Evolutionary conservation across 1,140 invertebrate species (phyloP).

Genomic region (Geopemphigus sp.): DNA sequence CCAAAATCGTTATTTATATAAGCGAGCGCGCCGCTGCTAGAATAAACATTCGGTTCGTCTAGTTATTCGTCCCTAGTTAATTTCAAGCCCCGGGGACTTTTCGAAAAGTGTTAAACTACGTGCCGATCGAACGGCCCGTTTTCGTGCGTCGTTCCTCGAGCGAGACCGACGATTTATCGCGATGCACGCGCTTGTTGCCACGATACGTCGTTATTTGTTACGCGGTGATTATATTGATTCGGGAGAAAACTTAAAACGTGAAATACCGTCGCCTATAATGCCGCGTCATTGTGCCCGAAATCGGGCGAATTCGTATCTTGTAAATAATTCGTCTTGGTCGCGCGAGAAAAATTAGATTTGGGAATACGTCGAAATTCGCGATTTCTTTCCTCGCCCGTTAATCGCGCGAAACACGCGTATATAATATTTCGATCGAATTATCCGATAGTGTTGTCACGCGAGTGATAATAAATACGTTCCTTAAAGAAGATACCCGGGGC

Average conservation of each 20-base stretch:
- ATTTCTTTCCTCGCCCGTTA: background rate
- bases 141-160: background rate
- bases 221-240: too few relatives aligned
- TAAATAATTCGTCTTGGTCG: background rate
- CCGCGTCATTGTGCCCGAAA: background rate
- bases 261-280: background rate
- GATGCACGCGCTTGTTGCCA: background rate
- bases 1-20: background rate
- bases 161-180: background rate
- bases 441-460: background rate
- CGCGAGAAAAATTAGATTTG: background rate
- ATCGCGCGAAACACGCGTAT: background rate
- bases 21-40: background rate
- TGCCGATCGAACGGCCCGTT: background rate
- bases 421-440: conserved; percentile 3
- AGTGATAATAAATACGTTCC: background rate
- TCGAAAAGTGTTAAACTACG: background rate
- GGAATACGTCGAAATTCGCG: background rate
- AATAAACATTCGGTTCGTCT: conserved; percentile 20
- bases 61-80: background rate
- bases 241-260: too few relatives aligned
- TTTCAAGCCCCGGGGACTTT: background rate
- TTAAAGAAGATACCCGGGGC: background rate
- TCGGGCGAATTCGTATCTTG: background rate
- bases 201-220: too few relatives aligned